Percentiles rank a stretch among this genome's conserved stretches.
These are phyloP conservation scores for Bostrychus sinensis DNA, from an alignment of 2,113 vertebrate genomes.

Conservation along the genomic window DNA sequence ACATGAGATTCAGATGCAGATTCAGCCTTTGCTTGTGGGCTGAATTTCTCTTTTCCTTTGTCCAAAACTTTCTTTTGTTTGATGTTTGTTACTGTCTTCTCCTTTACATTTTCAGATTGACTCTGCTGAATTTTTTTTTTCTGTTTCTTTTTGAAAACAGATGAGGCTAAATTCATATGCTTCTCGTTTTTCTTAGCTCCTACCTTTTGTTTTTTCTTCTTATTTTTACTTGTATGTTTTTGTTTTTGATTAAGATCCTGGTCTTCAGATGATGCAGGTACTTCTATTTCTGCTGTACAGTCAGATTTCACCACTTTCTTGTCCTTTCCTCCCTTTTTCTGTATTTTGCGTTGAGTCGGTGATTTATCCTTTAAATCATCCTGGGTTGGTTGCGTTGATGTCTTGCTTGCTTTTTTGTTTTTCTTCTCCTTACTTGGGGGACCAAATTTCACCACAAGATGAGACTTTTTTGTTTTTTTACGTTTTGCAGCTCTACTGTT, in stretches of 20 bases:
- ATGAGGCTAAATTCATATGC: constrained; percentile 7
- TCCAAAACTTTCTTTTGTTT: constrained; percentile 40
- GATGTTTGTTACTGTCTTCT: constrained; percentile 25
- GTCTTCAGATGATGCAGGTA: background rate
- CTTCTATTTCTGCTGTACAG: constrained; percentile 33
- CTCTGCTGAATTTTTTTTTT: constrained; percentile 46
- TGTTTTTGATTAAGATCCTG: constrained; percentile 18
- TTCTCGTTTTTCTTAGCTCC: constrained; percentile 16
- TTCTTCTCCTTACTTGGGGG: constrained; percentile 68
- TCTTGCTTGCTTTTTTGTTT: constrained; percentile 62
- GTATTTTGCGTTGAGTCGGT: constrained; percentile 36
- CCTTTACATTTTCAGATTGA: constrained; percentile 52
- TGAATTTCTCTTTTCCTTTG: constrained; percentile 33
- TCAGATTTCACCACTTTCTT: constrained; percentile 39
- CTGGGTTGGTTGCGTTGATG: constrained; percentile 31
- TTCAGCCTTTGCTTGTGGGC: constrained; percentile 24
- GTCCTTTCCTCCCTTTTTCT: constrained; percentile 58
- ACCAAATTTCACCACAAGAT: constrained; percentile 72
- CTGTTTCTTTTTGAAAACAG: constrained; percentile 73
- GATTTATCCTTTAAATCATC: constrained; percentile 24
- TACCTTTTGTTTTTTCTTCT: constrained; percentile 65
- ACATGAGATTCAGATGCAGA: constrained; percentile 42
- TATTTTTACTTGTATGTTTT: constrained; percentile 64
- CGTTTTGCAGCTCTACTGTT: constrained; percentile 59
- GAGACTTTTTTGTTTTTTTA: constrained; percentile 62